Conservation (phyloP, 2,888 invertebrate genomes). For the Cheilosia grossa region DNA sequence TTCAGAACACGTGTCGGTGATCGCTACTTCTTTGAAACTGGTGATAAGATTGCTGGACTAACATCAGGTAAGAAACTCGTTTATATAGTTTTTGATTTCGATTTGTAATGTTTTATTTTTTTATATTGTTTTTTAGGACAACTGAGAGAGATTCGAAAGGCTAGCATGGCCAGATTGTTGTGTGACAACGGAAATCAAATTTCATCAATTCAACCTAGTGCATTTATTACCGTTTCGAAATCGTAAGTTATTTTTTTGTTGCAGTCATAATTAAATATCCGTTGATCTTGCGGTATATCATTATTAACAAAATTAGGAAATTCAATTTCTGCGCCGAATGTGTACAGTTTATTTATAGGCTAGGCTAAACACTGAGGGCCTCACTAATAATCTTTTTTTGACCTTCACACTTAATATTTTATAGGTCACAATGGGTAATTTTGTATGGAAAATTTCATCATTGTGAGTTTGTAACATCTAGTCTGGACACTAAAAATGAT, state of each 20-base stretch:
- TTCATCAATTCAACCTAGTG: constrained; percentile 87
- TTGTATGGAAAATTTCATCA: no score
- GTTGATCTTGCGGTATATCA: not conserved
- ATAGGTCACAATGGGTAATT: no score
- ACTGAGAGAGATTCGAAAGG: constrained; percentile 90
- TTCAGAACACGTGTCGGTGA: constrained; percentile 93
- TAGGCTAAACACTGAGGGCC: no score
- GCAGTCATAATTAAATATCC: no score
- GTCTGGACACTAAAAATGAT: no score
- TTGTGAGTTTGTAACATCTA: no score
- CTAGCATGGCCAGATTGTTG: constrained; percentile 90
- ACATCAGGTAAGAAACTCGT: constrained; percentile 84
- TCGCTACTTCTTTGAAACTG: constrained; percentile 92
- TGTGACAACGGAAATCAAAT: constrained; percentile 92
- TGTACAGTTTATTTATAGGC: no score
- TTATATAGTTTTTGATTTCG: not conserved
- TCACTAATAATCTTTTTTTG: no score
- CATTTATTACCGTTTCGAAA: constrained; percentile 87
- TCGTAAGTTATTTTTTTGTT: constrained; percentile 82
- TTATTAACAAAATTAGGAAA: not conserved
- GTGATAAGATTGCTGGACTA: constrained; percentile 86
- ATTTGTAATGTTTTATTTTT: constrained; percentile 8
- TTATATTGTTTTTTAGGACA: constrained; percentile 84
- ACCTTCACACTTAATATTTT: no score
- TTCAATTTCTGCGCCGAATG: no score